Evolutionary conservation across 2,888 invertebrate species (phyloP), one percentile per base, ranked within the genome.

Genomic region (Cosmopolites sordidus): DNA sequence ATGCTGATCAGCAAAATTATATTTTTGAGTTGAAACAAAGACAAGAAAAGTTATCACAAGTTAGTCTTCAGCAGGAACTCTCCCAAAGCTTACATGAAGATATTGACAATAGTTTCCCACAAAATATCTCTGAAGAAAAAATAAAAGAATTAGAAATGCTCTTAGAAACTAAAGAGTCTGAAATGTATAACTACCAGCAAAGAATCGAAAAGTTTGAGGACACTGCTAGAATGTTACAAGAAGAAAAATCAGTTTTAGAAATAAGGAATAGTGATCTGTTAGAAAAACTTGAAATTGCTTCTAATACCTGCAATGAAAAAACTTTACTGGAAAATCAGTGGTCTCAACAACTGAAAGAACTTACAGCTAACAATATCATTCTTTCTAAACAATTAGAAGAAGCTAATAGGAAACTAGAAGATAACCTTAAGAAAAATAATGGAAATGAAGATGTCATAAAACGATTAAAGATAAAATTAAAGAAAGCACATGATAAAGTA

Each of bases 101-200:
- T 45, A 56, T 61, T 22, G 60, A 61, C 30, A 41, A 52, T 16
- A 56, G 58, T 49, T 2, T 43, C 40, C 47, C 61, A n/a, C 60
- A 61, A 11, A 60, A 57, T 9, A 54, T 58, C 11, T 75, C 80
- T 46, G 80, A 85, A 56, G 84, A 84, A 1, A 89, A 88, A 72
- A 70, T 89, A 9, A 85, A 86, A 67, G 88, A 89, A 69, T 77
- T 86, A 56, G 84, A 87, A 66, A 77, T 85, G 43, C 85, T 84
- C 57, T 84, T 88, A 49, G 89, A 89, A 70, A 83, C 80, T 33
- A 74, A 88, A 52, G 86, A 89, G 69, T 72, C 77, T 18, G 87
- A 88, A 64, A 77, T 86, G 44, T 73, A 70, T 1, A 81, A 82
- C 63, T 81, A 83, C 49, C 83, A 83, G 62, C 79, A 79, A 5